phyloP scores from a whole-genome alignment of 2,888 invertebrate genomes.

The Agrilus cyanescens region DNA sequence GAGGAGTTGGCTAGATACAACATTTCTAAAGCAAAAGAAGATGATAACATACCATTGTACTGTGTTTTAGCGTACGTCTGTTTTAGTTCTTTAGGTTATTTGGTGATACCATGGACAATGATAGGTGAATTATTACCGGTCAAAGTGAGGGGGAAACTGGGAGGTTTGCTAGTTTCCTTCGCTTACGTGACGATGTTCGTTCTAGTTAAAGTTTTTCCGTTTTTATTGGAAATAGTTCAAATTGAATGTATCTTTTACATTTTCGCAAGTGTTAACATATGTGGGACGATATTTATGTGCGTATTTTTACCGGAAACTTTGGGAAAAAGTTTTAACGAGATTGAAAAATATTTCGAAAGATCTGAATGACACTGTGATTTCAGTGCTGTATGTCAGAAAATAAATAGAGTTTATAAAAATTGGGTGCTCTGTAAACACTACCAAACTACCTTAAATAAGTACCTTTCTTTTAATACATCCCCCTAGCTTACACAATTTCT shows the following conservation, averaged over 20 bases:
- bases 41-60: slow-evolving; percentile 34
- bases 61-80: slow-evolving; percentile 41
- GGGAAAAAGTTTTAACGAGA: slow-evolving; percentile 43
- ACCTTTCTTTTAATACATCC: too few relatives aligned
- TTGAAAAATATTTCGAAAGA: slow-evolving; percentile 36
- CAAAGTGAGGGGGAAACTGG: slow-evolving; percentile 39
- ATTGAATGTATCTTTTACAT: slow-evolving; percentile 37
- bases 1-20: slow-evolving; percentile 21
- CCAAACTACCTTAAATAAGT: too few relatives aligned
- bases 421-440: too few relatives aligned
- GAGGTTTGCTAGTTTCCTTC: slow-evolving; percentile 40
- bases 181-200: slow-evolving; percentile 44
- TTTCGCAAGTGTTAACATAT: slow-evolving; percentile 36
- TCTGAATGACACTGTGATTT: not conserved
- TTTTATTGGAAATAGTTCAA: slow-evolving; percentile 31
- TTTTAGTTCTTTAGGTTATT: slow-evolving; percentile 41
- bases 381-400: too few relatives aligned
- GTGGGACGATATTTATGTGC: slow-evolving; percentile 37
- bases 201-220: slow-evolving; percentile 41
- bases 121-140: slow-evolving; percentile 42
- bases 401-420: too few relatives aligned
- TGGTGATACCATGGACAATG: slow-evolving; percentile 48
- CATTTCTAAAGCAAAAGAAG: slow-evolving; percentile 18
- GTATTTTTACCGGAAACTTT: slow-evolving; percentile 45
- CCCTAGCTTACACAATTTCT: too few relatives aligned